phyloP scores from a whole-genome alignment of 2,888 invertebrate species.

The Heliconius erato region DNA sequence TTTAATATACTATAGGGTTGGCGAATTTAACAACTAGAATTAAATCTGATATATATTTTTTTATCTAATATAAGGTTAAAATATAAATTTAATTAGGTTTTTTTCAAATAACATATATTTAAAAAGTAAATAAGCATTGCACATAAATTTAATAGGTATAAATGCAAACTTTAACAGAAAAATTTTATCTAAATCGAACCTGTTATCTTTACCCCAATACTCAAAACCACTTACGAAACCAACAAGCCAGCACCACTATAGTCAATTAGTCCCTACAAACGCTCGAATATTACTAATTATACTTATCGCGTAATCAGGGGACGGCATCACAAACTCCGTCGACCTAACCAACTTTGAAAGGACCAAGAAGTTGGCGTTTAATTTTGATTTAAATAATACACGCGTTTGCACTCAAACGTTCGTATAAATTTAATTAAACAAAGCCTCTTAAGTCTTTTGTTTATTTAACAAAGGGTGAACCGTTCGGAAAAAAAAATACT shows the following conservation, averaged over 20 bases:
- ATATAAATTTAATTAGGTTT: too few species aligned
- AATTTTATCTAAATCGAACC: not conserved
- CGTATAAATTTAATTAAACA: conserved; percentile 32
- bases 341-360: conserved; percentile 26
- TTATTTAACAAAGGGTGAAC: conserved; percentile 26
- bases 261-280: conserved; percentile 19
- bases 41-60: too few species aligned
- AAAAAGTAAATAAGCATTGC: too few species aligned
- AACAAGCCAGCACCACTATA: not conserved
- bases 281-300: conserved; percentile 33
- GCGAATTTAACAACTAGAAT: accelerated
- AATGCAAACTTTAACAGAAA: not conserved
- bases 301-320: conserved; percentile 39
- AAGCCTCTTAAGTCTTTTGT: conserved; percentile 31
- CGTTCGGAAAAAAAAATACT: not conserved
- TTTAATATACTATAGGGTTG: not conserved
- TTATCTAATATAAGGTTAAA: too few species aligned
- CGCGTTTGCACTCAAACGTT: conserved; percentile 28
- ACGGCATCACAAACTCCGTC: conserved; percentile 30
- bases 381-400: conserved; percentile 39
- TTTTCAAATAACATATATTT: too few species aligned
- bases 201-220: not conserved
- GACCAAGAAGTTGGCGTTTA: conserved; percentile 29
- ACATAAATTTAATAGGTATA: too few species aligned
- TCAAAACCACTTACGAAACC: not conserved